Conservation (phyloP, 2,797 vertebrate species). For the Sardinella longiceps region DNA sequence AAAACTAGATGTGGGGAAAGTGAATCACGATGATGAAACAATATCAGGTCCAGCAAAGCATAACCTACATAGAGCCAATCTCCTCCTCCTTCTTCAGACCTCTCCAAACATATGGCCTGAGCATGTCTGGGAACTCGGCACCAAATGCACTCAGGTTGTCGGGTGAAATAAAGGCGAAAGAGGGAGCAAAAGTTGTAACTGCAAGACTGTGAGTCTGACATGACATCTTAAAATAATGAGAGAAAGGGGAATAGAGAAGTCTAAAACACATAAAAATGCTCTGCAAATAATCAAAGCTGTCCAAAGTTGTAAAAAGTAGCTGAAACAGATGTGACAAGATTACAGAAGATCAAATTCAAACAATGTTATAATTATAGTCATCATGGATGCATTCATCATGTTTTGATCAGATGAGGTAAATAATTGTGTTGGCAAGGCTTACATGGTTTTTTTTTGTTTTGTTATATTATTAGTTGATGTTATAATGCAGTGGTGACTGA, state of each 20-base stretch:
- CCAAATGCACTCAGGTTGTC: constrained; percentile 5
- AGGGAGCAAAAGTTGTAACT: neutral
- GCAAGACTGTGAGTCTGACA: neutral
- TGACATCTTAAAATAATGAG: neutral
- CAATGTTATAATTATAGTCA: too few species aligned
- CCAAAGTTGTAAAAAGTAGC: too few species aligned
- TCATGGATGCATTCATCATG: neutral
- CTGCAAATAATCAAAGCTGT: too few species aligned
- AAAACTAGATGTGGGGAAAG: neutral
- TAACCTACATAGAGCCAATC: neutral
- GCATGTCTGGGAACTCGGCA: constrained; percentile 13
- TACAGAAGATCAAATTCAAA: too few species aligned
- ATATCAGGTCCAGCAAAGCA: neutral
- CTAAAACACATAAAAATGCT: neutral
- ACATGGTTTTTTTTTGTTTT: neutral
- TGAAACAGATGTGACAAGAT: too few species aligned
- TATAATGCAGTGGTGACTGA: too few species aligned
- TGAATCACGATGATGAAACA: constrained; percentile 18
- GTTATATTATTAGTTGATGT: too few species aligned
- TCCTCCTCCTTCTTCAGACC: neutral
- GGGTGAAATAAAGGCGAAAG: constrained; percentile 20
- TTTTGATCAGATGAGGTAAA: neutral
- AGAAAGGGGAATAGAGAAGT: neutral
- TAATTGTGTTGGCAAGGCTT: neutral
- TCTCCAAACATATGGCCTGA: constrained; percentile 10